Evolutionary conservation across 2,888 invertebrate species (phyloP), one percentile per base, ranked within the genome.

Genomic region (Lepidocyrtoides sp.): DNA sequence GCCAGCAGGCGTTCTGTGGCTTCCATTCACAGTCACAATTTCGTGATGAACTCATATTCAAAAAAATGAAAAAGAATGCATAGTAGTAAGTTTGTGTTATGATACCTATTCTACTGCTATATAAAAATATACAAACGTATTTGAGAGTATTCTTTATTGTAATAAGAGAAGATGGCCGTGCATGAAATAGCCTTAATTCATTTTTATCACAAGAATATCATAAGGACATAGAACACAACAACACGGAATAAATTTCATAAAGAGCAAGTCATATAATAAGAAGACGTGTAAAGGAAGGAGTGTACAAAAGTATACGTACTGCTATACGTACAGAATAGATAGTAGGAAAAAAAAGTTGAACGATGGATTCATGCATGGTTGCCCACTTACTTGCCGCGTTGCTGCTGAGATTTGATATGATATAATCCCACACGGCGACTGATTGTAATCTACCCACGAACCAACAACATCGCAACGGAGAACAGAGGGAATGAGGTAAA

Each of bases 381-480:
- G 81, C 81, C 41, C 82, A 72, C 54, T 81, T 60, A 32, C 51
- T 51, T 26, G 26, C 81, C 54, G 26, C 36, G 44, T 26, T 41
- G 66, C 81, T 83, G 89, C 89, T 72, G 89, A 89, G 89, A 89
- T 89, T 89, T 89, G 89, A 89, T 89, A 83, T 60, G 82, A 89
- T 89, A 82, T 89, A 89, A 89, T 89, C 89, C 89, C 82, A 83
- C 89, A 89, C 75, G 82, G 83, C 72, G 83, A 72, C 89, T 72
- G 82, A 89, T 83, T 89, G 82, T 89, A 89, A 89, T 89, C 89
- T 89, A 89, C 89, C 89, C 89, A 89, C 89, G 72, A 72, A 83
- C 72, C 57, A 57, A 63, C 51, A 60, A 69, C 79, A 83, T 51
- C 75, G 29, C 36, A 89, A 63, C 75, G 48, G 26, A 79, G 32